These are phyloP conservation scores for Trichoplusia ni DNA, from an alignment of 1,140 invertebrate species.

Conservation along the genomic window DNA sequence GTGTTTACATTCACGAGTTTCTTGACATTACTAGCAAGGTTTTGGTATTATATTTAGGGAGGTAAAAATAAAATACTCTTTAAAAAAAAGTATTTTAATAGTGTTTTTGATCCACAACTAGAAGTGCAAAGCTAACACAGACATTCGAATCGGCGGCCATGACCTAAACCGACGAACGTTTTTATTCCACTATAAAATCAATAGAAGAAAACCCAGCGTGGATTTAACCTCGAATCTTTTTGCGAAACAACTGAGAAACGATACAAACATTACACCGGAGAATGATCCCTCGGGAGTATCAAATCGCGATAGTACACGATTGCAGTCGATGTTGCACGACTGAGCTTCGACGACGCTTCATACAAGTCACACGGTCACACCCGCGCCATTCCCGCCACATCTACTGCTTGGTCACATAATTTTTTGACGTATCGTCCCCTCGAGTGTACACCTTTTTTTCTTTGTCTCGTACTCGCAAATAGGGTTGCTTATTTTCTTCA, in stretches of 20 bases:
- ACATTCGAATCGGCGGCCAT: no score
- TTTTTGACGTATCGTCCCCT: conserved; percentile 62
- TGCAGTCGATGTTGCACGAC: conserved; percentile 3
- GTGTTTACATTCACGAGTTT: no score
- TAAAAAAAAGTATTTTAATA: no score
- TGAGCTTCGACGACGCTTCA: not conserved
- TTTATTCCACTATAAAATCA: not conserved
- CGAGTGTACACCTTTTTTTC: conserved; percentile 61
- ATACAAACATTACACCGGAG: not conserved
- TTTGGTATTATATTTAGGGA: no score
- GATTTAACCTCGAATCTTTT: not conserved
- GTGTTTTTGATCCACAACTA: no score
- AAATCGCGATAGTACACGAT: not conserved
- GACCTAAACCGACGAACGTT: no score
- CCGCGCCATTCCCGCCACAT: conserved; percentile 12
- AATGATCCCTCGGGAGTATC: not conserved
- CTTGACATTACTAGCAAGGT: no score
- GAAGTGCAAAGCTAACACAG: no score
- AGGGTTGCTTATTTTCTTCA: conserved; percentile 46
- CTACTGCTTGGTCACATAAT: conserved; percentile 50
- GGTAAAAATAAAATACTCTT: no score
- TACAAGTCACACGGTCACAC: not conserved
- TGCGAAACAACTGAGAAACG: not conserved
- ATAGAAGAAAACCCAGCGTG: not conserved
- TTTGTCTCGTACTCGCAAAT: conserved; percentile 51